A percentile compares a stretch with the other conserved stretches of the same genome.
These are phyloP conservation scores for Gastrophryne carolinensis DNA, from an alignment of 2,797 vertebrate species.

Conservation along the genomic window DNA sequence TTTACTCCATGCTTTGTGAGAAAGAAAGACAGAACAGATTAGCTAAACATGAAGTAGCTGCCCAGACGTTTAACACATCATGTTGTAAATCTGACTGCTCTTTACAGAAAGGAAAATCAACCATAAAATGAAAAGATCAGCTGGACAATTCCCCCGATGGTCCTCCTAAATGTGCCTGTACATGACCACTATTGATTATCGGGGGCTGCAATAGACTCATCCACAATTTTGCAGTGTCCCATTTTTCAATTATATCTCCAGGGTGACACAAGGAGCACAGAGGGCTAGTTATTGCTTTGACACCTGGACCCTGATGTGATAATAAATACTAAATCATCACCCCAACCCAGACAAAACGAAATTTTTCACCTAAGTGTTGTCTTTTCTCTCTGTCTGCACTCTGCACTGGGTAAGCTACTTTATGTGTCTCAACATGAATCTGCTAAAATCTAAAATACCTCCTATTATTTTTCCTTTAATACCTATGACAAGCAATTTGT, in stretches of 20 bases:
- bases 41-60: conserved; percentile 16
- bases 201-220: conserved; percentile 61
- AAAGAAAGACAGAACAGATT: neutral
- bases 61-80: neutral
- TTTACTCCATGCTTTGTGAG: neutral
- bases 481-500: conserved; percentile 20
- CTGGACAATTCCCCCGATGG: conserved; percentile 32
- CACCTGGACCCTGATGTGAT: conserved; percentile 53
- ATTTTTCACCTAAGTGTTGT: neutral
- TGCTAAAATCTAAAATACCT: conserved; percentile 2
- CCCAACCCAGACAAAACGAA: neutral
- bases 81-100: conserved; percentile 8
- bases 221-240: conserved; percentile 61
- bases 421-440: conserved; percentile 5
- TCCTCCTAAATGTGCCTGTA: conserved; percentile 50
- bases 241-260: conserved; percentile 66
- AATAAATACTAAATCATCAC: conserved; percentile 57
- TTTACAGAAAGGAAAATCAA: conserved; percentile 34
- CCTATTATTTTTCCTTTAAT: neutral
- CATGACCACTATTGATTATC: conserved; percentile 61
- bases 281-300: conserved; percentile 53
- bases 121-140: conserved; percentile 21
- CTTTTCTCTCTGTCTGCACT: conserved; percentile 5
- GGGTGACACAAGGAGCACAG: conserved; percentile 59
- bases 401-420: neutral